A percentile compares a stretch with the other conserved stretches of the same genome.
Conservation (phyloP, 2,888 invertebrate species). For the Callinectes sapidus region DNA sequence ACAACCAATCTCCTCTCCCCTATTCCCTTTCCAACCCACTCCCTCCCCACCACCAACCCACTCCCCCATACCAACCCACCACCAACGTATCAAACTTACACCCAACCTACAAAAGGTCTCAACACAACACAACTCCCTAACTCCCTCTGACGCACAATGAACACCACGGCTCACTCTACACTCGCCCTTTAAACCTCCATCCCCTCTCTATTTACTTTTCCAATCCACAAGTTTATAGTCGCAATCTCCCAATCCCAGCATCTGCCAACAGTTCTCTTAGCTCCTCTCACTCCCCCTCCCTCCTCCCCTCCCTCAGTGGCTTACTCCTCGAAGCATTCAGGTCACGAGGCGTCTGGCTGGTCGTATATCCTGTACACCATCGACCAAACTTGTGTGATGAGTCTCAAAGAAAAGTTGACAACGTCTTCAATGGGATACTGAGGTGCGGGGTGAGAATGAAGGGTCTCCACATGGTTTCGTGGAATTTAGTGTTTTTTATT, state of each 20-base stretch:
- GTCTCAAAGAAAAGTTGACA: not conserved
- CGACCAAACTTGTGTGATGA: not conserved
- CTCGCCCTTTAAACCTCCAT: not conserved
- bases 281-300: too few species aligned
- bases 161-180: not conserved
- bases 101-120: not conserved
- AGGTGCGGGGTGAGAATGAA: not conserved
- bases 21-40: too few species aligned
- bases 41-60: too few species aligned
- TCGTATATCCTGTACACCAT: not conserved
- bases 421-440: not conserved
- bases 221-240: not conserved
- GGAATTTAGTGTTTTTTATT: not conserved
- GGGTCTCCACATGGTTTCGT: not conserved
- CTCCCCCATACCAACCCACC: too few species aligned
- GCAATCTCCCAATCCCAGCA: not conserved
- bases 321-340: not conserved
- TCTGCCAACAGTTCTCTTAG: not conserved
- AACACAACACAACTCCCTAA: not conserved
- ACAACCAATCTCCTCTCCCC: too few species aligned
- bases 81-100: too few species aligned
- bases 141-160: not conserved
- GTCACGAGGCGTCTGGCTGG: not conserved
- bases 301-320: not conserved
- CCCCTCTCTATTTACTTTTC: not conserved